These are phyloP conservation scores for Platyscapa corneri DNA, from an alignment of 1,140 invertebrate species.

Conservation along the genomic window DNA sequence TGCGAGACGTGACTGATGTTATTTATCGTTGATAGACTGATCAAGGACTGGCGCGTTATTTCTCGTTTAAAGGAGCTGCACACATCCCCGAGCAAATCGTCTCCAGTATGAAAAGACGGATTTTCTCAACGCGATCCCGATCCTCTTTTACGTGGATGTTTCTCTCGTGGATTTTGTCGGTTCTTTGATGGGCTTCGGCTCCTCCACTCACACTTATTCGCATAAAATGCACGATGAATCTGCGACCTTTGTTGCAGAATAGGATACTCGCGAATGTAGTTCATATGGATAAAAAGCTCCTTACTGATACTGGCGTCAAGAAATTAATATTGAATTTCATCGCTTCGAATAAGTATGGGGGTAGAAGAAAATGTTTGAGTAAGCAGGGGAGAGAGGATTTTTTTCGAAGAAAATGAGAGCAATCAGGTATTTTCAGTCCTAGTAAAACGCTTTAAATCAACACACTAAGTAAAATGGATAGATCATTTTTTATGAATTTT, in stretches of 20 bases:
- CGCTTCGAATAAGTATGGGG: not conserved
- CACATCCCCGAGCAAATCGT: not conserved
- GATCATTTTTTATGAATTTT: too few species aligned
- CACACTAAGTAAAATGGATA: too few species aligned
- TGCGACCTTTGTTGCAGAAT: not conserved
- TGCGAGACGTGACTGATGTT: slow-evolving; percentile 58
- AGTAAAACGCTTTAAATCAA: too few species aligned
- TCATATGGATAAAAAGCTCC: not conserved
- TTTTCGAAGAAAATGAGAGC: too few species aligned
- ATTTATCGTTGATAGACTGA: slow-evolving; percentile 63
- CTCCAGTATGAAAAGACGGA: not conserved
- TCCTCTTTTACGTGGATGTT: not conserved
- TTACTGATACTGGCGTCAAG: not conserved
- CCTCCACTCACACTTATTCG: not conserved
- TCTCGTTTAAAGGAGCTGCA: slow-evolving; percentile 53
- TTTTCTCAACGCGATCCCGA: not conserved
- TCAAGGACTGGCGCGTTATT: slow-evolving; percentile 47
- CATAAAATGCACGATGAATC: not conserved
- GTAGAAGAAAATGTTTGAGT: too few species aligned
- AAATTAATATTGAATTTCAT: not conserved
- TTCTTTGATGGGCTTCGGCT: not conserved
- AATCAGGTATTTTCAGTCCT: too few species aligned
- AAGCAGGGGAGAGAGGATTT: too few species aligned
- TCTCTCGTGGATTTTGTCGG: not conserved
- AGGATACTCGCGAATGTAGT: not conserved